Conservation (phyloP, 1,140 invertebrate genomes). For the Papilio helenus region DNA sequence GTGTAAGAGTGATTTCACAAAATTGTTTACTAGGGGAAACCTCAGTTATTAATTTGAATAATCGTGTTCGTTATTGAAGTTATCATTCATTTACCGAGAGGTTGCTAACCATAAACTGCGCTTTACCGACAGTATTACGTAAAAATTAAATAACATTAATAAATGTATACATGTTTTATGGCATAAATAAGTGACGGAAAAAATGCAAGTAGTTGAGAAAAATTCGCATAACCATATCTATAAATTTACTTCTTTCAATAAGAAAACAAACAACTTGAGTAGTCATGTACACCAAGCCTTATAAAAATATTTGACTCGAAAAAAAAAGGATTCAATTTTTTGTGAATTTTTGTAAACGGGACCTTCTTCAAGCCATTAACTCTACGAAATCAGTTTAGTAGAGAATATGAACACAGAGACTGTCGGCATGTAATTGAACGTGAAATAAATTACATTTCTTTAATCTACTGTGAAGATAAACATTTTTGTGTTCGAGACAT, state of each 20-base stretch:
- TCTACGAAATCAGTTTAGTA: conserved; percentile 24
- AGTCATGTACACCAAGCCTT: not conserved
- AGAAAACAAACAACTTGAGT: not conserved
- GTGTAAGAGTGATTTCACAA: too few relatives aligned
- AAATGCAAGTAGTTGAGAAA: too few relatives aligned
- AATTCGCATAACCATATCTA: too few relatives aligned
- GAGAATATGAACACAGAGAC: conserved; percentile 17
- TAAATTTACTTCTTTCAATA: too few relatives aligned
- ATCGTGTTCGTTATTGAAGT: too few relatives aligned
- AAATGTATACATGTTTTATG: too few relatives aligned
- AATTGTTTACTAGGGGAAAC: too few relatives aligned
- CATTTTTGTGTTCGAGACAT: conserved; percentile 33
- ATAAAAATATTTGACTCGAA: not conserved
- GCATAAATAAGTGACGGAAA: too few relatives aligned
- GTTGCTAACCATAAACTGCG: too few relatives aligned
- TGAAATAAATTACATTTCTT: conserved; percentile 32
- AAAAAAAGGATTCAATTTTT: not conserved
- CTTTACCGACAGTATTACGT: too few relatives aligned
- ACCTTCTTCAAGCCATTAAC: conserved; percentile 18
- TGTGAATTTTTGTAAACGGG: not conserved
- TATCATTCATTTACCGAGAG: too few relatives aligned
- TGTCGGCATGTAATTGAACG: conserved; percentile 22
- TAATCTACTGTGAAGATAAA: conserved; percentile 34
- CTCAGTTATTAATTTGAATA: not conserved
- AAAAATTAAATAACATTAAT: too few relatives aligned